Evolutionary conservation across 2,888 invertebrate genomes (phyloP).

Genomic region (Cactoblastis cactorum): DNA sequence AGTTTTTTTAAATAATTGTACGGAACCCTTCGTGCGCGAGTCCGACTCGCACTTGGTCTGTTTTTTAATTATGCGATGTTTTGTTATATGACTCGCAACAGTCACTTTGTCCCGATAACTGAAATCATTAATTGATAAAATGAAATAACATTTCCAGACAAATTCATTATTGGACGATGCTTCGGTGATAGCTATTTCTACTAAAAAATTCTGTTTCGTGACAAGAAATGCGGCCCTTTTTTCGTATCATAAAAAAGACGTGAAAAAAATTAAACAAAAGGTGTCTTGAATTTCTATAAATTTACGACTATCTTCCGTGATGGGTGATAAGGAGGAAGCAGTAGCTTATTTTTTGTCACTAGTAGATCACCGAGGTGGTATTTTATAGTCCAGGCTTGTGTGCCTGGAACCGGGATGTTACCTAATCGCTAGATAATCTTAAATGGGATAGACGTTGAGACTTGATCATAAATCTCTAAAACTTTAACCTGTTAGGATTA

Average conservation of each 20-base stretch:
- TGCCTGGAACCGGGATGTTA: not conserved
- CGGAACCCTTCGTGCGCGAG: too few relatives aligned
- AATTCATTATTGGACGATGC: too few relatives aligned
- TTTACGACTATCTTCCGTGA: slow-evolving; percentile 6
- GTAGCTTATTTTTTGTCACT: slow-evolving; percentile 3
- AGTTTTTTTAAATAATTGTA: too few relatives aligned
- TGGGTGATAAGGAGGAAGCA: not conserved
- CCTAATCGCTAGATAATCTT: slow-evolving; percentile 1
- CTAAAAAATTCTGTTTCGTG: too few relatives aligned
- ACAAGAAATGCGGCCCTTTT: not conserved
- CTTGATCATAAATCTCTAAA: not conserved
- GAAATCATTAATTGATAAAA: too few relatives aligned
- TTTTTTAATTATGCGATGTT: not conserved
- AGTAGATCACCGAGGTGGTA: not conserved
- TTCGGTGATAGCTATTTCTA: too few relatives aligned
- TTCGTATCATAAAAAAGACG: not conserved
- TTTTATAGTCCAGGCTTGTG: not conserved
- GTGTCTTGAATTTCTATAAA: not conserved
- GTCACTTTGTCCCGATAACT: not conserved
- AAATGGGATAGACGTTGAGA: not conserved
- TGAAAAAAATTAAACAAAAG: not conserved
- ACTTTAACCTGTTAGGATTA: not conserved
- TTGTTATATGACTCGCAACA: not conserved
- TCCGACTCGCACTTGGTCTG: too few relatives aligned
- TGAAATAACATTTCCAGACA: too few relatives aligned